Evolutionary conservation across 2,888 invertebrate species (phyloP), one percentile per base, ranked within the genome.

Genomic region (Mycalesis mineus): DNA sequence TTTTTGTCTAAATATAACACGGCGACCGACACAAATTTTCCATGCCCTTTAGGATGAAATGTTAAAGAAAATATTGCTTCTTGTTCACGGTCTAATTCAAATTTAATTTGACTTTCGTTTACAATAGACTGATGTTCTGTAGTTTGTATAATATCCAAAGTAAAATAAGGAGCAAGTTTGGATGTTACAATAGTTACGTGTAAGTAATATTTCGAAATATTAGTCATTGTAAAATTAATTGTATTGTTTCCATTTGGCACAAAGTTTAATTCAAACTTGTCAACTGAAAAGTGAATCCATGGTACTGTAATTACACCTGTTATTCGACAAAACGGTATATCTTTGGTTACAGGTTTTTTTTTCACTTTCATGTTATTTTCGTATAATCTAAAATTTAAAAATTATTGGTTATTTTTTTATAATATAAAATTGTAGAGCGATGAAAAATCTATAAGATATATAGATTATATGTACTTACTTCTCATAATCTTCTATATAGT

Each of bases 261-360:
- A 54, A 74, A 88, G 47, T 77, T 72, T 37, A 88, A 75, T 73
- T 87, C 83, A 72, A 88, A 89, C 57, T 78, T 77, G 5, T 88
- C 76, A 14, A 71, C 67, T 8, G 89, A 88, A 67, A 89, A 78
- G 33, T 70, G 40, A 62, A 89, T 70, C 86, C 86, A 87, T 1
- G 88, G 79, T 7, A 84, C 78, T 4, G 86, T 88, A 45, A 89
- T 82, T 0, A 89, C 87, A 31, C 88, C 88, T 40, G 64, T 57
- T 62, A 88, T 73, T 15, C 82, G 82, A 61, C 83, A 87, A 49
- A 73, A 87, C 63, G 77, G 70, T 9, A 89, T 87, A 59, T 88
- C 88, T 70, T 82, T 88, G 61, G 78, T 78, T 9, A 80, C 47
- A 39, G 65, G 63, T 68, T 77, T 83, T 17, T 86, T 33, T 75